These are phyloP conservation scores for Hippocampus zosterae DNA, from an alignment of 2,113 vertebrate genomes.

Conservation along the genomic window DNA sequence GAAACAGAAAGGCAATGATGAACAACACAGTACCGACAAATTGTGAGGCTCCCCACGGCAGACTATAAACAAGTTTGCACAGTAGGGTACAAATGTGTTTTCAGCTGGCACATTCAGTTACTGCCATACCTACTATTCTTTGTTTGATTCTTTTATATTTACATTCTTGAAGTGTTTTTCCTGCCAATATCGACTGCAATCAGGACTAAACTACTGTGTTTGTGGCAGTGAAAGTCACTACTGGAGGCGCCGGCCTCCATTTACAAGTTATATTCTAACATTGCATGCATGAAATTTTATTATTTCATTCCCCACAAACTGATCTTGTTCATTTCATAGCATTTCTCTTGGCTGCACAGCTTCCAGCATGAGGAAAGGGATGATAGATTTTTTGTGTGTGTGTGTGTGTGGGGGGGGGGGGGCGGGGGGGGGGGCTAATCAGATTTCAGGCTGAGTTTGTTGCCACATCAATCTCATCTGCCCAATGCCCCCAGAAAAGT, in stretches of 20 bases:
- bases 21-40: neutral
- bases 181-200: neutral
- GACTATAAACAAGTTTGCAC: neutral
- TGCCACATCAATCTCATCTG: neutral
- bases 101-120: neutral
- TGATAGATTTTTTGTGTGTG: too few relatives aligned
- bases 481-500: neutral
- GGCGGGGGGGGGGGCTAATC: too few relatives aligned
- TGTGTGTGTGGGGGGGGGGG: too few relatives aligned
- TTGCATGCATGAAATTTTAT: neutral
- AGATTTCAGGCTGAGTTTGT: neutral
- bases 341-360: too few relatives aligned
- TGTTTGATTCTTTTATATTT: neutral
- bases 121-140: neutral
- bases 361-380: too few relatives aligned
- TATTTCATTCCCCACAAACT: neutral
- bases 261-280: neutral
- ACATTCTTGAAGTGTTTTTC: neutral
- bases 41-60: neutral
- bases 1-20: constrained; percentile 15
- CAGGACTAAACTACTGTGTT: neutral
- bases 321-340: too few relatives aligned
- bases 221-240: neutral
- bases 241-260: neutral
- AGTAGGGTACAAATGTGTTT: neutral